Evolutionary conservation across 2,888 invertebrate genomes (phyloP).

Genomic region (Villa cingulata): DNA sequence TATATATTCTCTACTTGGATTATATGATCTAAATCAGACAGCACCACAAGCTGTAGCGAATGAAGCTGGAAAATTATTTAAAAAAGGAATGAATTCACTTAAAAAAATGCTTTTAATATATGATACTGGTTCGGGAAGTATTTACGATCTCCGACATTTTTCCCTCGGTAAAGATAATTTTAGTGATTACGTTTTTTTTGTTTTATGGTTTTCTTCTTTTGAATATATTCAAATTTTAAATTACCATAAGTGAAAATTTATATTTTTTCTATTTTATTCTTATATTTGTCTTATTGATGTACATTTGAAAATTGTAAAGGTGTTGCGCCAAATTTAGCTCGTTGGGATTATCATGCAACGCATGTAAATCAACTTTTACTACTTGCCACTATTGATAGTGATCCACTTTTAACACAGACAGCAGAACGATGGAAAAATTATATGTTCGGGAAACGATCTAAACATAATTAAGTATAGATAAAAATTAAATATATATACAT

Average conservation of each 20-base stretch:
- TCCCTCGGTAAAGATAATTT: constrained; percentile 63
- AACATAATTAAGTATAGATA: constrained; percentile 61
- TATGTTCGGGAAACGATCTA: constrained; percentile 86
- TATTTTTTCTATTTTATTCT: no score
- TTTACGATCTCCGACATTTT: constrained; percentile 91
- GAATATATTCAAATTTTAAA: not conserved
- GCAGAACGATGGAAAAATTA: constrained; percentile 90
- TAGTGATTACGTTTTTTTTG: no score
- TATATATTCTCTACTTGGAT: constrained; percentile 89
- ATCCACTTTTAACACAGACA: constrained; percentile 65
- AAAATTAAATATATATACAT: not conserved
- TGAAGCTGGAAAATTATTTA: constrained; percentile 62
- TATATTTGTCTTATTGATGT: not conserved
- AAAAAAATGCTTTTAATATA: constrained; percentile 78
- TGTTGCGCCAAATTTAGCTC: constrained; percentile 82
- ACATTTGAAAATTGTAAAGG: constrained; percentile 15
- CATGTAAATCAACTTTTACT: constrained; percentile 92
- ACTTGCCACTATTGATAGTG: constrained; percentile 70
- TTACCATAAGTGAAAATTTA: not conserved
- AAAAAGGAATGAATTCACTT: constrained; percentile 74
- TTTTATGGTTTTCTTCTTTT: no score
- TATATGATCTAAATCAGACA: constrained; percentile 84
- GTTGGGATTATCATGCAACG: constrained; percentile 98
- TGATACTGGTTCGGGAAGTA: constrained; percentile 90
- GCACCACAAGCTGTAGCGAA: constrained; percentile 55